phyloP scores from a whole-genome alignment of 2,888 invertebrate species.

The Nasonovia ribisnigri region DNA sequence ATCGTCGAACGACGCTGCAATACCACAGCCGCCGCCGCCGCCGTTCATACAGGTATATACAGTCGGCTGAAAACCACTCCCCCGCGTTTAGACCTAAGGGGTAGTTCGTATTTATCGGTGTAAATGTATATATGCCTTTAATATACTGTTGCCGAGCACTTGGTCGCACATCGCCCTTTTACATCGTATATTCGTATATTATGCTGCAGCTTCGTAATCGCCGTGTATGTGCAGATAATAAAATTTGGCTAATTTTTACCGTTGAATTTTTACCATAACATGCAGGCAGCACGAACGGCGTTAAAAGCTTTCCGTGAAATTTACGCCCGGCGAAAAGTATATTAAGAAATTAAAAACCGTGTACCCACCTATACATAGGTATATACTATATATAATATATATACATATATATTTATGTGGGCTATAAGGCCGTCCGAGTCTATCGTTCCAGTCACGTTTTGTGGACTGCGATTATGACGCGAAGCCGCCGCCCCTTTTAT shows the following conservation, averaged over 20 bases:
- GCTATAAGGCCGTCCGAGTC: neutral
- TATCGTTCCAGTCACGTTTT: neutral
- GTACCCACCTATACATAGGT: neutral
- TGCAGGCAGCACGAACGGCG: neutral
- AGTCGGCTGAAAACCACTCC: neutral
- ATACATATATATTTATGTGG: neutral
- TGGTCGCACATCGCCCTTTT: neutral
- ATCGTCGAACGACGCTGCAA: neutral
- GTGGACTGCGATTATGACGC: neutral
- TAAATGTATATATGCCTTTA: neutral
- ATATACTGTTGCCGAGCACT: neutral
- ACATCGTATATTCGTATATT: neutral
- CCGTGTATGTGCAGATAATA: neutral
- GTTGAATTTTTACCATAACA: neutral
- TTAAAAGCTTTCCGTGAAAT: slow-evolving; percentile 27
- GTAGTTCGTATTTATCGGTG: neutral
- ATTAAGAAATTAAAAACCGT: slow-evolving; percentile 15
- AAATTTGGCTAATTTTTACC: slow-evolving; percentile 29
- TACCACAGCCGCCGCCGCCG: neutral
- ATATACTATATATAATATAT: no score
- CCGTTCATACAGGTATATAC: no score
- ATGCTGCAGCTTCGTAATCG: neutral
- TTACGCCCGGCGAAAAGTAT: neutral
- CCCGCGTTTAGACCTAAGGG: neutral
- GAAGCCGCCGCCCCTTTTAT: neutral